Evolutionary conservation across 2,888 invertebrate species (phyloP), one percentile per base, ranked within the genome.

Genomic region (Mantis religiosa): DNA sequence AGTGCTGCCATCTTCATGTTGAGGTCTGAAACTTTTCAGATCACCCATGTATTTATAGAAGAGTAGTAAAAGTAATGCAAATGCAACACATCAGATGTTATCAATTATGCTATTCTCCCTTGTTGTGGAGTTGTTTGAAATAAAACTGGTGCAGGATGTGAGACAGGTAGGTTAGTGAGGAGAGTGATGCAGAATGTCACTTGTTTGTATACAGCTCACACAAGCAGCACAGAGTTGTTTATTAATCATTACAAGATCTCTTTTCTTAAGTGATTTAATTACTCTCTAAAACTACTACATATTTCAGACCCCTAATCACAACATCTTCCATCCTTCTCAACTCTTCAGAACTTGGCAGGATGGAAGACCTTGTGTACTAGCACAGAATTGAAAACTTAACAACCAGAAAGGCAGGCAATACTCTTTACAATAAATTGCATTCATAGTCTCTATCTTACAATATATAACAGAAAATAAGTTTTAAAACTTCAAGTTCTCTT

Each of bases 321-420:
- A 87, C 25, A 30, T 28, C 87, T 30, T 87, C 87, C 82, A 87
- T 87, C 87, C 82, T 71, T 25, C 20, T 25, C 25, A 71, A 71
- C 20, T 71, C 54, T 71, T 71, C 25, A 71, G 15, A 82, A 41
- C n/a, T 4, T 82, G 85, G 34, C 15, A 54, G 85, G 88, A 88
- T 30, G 47, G 82, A 85, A 34, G 85, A 88, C 28, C 28, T 85
- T 88, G 88, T 85, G 85, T 34, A 28, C 84, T 88, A 88, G 84
- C 88, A 88, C 88, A 88, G 84, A 85, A 85, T 88, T 88, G 85
- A 88, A 88, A 88, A 88, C 88, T 88, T 88, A 88, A 88, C 88
- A 88, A 88, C 88, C 88, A 85, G 54, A 88, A 88, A 88, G 88
- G 88, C 88, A 88, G 88, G 88, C 88, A 81, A 82, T 88, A 88